Evolutionary conservation across 1,140 invertebrate genomes (phyloP).

Genomic region (Epicauta chinensis): DNA sequence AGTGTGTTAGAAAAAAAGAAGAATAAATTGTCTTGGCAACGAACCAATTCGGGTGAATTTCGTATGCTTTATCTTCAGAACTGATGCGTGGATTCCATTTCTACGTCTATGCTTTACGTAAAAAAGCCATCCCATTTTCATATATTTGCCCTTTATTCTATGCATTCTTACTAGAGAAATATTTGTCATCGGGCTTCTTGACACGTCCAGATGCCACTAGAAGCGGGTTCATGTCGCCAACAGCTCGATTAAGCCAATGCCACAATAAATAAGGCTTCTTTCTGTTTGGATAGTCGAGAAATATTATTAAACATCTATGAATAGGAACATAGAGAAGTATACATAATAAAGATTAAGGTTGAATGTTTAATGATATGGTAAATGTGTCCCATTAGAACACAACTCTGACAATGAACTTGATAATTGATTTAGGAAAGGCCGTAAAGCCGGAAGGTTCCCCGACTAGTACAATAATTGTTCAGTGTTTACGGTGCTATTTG

Average conservation of each 20-base stretch:
- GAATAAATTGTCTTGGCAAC: constrained; percentile 38
- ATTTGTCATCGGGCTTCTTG: constrained; percentile 29
- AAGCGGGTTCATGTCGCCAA: too few relatives aligned
- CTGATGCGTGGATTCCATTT: constrained; percentile 37
- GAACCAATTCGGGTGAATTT: constrained; percentile 37
- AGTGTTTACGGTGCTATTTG: constrained; percentile 20
- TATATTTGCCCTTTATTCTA: constrained; percentile 39
- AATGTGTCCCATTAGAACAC: constrained; percentile 8
- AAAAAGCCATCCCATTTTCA: constrained; percentile 39
- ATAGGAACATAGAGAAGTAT: too few relatives aligned
- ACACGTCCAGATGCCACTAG: neutral
- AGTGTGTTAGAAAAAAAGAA: constrained; percentile 30
- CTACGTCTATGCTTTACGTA: constrained; percentile 33
- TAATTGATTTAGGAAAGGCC: constrained; percentile 16
- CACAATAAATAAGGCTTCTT: too few relatives aligned
- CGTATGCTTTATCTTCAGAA: constrained; percentile 36
- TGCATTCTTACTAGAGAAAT: constrained; percentile 33
- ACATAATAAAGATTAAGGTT: too few relatives aligned
- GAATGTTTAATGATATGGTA: too few relatives aligned
- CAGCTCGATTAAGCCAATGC: too few relatives aligned
- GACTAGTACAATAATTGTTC: constrained; percentile 22
- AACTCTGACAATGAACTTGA: constrained; percentile 15
- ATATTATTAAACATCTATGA: too few relatives aligned
- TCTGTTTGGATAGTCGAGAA: too few relatives aligned
- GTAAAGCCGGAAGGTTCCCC: constrained; percentile 13